Conservation (phyloP, 2,113 vertebrate genomes). For the Galeopterus variegatus region DNA sequence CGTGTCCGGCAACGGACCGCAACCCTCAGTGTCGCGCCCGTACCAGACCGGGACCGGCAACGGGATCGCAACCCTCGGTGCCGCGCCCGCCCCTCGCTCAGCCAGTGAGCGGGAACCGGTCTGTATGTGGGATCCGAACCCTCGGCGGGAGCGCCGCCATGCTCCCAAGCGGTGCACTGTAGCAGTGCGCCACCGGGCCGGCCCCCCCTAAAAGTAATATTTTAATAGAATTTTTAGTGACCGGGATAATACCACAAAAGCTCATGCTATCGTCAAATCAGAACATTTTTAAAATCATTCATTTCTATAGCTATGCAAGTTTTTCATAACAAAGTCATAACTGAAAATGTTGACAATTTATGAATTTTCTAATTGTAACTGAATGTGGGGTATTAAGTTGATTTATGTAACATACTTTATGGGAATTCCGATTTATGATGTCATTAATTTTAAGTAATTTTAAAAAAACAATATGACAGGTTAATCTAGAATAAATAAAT, state of each 20-base stretch:
- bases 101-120: no score
- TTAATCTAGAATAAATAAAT: not conserved
- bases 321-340: constrained; percentile 25
- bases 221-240: not conserved
- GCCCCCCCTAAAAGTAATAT: constrained; percentile 15
- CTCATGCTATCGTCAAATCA: constrained; percentile 34
- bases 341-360: constrained; percentile 52
- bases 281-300: not conserved
- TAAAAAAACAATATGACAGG: constrained; percentile 31
- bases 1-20: no score
- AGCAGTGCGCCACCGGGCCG: no score
- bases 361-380: constrained; percentile 50
- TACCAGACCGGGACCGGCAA: no score
- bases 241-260: not conserved
- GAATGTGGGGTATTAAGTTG: not conserved
- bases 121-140: no score
- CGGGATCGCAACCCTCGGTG: no score
- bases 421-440: constrained; percentile 28
- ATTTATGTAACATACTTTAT: not conserved
- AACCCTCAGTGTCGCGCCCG: no score
- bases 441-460: constrained; percentile 44
- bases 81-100: no score
- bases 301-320: constrained; percentile 13
- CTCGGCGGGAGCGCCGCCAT: no score
- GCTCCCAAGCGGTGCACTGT: no score